Evolutionary conservation across 2,888 invertebrate genomes (phyloP).

Genomic region (Xestobium rufovillosum): DNA sequence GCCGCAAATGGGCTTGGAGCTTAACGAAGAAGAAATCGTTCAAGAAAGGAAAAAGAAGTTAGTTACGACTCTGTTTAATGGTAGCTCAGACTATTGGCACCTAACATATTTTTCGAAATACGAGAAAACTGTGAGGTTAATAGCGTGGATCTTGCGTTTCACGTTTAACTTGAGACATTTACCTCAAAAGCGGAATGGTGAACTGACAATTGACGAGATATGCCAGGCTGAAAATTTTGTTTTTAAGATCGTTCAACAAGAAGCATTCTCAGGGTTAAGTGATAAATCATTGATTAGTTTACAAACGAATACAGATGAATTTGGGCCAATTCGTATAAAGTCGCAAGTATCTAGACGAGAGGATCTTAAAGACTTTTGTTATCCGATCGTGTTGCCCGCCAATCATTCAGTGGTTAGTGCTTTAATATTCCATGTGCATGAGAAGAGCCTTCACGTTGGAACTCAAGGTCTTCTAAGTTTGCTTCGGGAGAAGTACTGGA

Average conservation of each 20-base stretch:
- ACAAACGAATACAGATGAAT: constrained; percentile 16
- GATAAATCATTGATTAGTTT: constrained; percentile 14
- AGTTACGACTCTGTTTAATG: neutral
- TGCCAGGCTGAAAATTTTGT: constrained; percentile 15
- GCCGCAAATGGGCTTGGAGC: neutral
- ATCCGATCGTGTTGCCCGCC: constrained; percentile 27
- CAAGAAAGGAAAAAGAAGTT: neutral
- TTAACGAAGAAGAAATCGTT: neutral
- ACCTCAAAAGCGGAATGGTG: constrained; percentile 5
- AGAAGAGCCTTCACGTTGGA: constrained; percentile 16
- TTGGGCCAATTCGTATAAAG: constrained; percentile 20
- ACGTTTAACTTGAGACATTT: constrained; percentile 1
- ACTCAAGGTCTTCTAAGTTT: constrained; percentile 15
- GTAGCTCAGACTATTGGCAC: constrained; percentile 2
- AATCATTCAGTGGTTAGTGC: constrained; percentile 23
- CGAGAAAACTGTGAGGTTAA: constrained; percentile 21
- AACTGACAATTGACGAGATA: constrained; percentile 1
- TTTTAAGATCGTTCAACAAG: constrained; percentile 10
- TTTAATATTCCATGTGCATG: constrained; percentile 16
- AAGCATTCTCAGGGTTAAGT: constrained; percentile 10
- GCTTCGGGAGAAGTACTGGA: constrained; percentile 21
- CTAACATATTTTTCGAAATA: constrained; percentile 20
- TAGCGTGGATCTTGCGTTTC: constrained; percentile 21
- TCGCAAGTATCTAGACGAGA: constrained; percentile 18
- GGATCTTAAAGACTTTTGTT: constrained; percentile 21